Conservation (phyloP, 2,797 vertebrate species). For the Selene dorsalis region DNA sequence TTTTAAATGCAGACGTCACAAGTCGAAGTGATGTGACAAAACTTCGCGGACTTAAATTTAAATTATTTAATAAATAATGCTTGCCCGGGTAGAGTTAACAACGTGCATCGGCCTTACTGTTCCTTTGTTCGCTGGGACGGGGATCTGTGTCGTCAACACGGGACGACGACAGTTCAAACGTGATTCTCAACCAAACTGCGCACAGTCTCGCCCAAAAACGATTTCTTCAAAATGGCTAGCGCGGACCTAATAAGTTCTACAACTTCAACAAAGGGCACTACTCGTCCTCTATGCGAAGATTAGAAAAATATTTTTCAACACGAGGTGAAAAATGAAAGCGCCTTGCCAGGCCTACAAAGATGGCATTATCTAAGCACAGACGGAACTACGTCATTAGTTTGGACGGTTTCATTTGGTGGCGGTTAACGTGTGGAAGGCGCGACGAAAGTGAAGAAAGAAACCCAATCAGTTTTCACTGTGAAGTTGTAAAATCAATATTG, state of each 20-base stretch:
- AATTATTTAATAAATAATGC: neutral
- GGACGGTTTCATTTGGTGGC: conserved; percentile 40
- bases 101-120: conserved; percentile 41
- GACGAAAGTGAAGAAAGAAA: neutral
- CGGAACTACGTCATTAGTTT: conserved; percentile 77
- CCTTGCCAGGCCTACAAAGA: conserved; percentile 69
- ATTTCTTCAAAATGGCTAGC: neutral
- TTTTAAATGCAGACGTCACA: neutral
- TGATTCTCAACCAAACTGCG: conserved; percentile 53
- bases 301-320: conserved; percentile 28
- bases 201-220: neutral
- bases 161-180: conserved; percentile 50
- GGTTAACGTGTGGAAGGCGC: fast-evolving
- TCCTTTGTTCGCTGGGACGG: conserved; percentile 79
- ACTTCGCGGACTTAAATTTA: neutral
- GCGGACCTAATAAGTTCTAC: neutral
- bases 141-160: conserved; percentile 70
- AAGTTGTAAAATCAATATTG: fast-evolving
- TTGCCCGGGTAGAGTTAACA: neutral
- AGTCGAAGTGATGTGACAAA: neutral
- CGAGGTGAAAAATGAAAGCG: conserved; percentile 50
- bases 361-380: conserved; percentile 68
- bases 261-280: neutral
- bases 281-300: neutral
- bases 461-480: fast-evolving